These are phyloP conservation scores for Lydus trimaculatus DNA, from an alignment of 2,888 invertebrate genomes.

Conservation along the genomic window DNA sequence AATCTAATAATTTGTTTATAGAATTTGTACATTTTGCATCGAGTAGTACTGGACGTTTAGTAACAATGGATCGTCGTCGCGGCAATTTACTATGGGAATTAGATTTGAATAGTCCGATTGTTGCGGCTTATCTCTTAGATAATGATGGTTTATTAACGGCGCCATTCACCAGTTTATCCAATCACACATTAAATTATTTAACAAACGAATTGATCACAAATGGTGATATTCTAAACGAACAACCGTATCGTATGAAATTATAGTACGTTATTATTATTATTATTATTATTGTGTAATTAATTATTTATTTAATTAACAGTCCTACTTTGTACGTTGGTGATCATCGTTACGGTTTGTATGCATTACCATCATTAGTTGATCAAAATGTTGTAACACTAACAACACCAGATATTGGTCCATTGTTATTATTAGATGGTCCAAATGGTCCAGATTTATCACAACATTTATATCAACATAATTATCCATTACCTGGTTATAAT, in stretches of 20 bases:
- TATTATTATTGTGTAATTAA: neutral
- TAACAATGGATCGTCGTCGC: constrained; percentile 83
- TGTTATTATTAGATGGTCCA: constrained; percentile 82
- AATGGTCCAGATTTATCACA: constrained; percentile 47
- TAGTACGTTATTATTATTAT: constrained; percentile 59
- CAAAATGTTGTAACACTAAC: constrained; percentile 86
- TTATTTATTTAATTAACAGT: constrained; percentile 60
- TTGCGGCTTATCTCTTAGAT: constrained; percentile 84
- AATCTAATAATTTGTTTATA: constrained; percentile 53
- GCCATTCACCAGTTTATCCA: constrained; percentile 89
- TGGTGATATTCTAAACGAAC: constrained; percentile 54
- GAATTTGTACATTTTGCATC: constrained; percentile 90
- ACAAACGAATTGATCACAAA: constrained; percentile 53
- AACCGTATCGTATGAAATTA: constrained; percentile 62
- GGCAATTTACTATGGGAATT: constrained; percentile 88
- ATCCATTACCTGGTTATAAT: constrained; percentile 54
- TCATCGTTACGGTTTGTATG: constrained; percentile 86
- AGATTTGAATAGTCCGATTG: constrained; percentile 88
- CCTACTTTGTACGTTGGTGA: constrained; percentile 94
- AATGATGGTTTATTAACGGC: constrained; percentile 80
- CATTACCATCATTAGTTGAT: constrained; percentile 91
- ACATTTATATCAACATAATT: constrained; percentile 48
- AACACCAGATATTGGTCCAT: constrained; percentile 70
- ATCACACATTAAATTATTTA: constrained; percentile 78
- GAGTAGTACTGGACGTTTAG: constrained; percentile 85